Evolutionary conservation across 2,888 invertebrate species (phyloP), one percentile per base, ranked within the genome.

Genomic region (Chrysodeixis includens): DNA sequence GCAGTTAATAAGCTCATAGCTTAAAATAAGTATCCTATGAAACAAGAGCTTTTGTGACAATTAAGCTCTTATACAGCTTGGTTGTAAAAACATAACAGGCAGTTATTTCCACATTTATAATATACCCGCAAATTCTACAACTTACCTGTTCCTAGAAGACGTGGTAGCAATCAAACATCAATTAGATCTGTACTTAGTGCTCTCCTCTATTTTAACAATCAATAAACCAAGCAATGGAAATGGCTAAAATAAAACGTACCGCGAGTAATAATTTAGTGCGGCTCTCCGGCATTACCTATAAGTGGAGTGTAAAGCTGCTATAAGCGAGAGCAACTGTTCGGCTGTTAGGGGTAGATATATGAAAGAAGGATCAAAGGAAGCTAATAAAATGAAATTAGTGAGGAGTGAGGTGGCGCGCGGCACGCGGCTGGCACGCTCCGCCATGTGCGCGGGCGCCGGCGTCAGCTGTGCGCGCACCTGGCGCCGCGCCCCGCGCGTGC

Each of bases 401-500:
- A 66, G 73, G 62, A 82, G 75, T 80, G 72, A 66, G 73, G 62
- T 74, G 89, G 89, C 93, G 92, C 90, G 92, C 89, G 93, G 88
- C 93, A 92, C 90, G 92, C 89, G 93, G 88, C 89, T 74, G 90
- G 86, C 91, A 92, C 92, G 85, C 90, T 88, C 82, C 86, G 81
- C 79, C 87, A 88, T 86, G 81, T 87, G 88, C 79, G 79, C 78
- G 66, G 62, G 26, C 71, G 65, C 57, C 62, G 55, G 72, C 68
- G 66, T 66, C 93, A 92, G 91, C 92, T 92, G 93, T 81, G 79
- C 44, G 44, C 70, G 69, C 93, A 92, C 91, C 92, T 93, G 93
- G 90, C 72, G 75, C 54, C 53, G 64, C 58, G 64, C 53, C 66
- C 59, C 62, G 66, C 66, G n/a, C 40, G n/a, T 4, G 56, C 62